Conservation (phyloP, 2,888 invertebrate genomes). For the Lithophane ornitopus region DNA sequence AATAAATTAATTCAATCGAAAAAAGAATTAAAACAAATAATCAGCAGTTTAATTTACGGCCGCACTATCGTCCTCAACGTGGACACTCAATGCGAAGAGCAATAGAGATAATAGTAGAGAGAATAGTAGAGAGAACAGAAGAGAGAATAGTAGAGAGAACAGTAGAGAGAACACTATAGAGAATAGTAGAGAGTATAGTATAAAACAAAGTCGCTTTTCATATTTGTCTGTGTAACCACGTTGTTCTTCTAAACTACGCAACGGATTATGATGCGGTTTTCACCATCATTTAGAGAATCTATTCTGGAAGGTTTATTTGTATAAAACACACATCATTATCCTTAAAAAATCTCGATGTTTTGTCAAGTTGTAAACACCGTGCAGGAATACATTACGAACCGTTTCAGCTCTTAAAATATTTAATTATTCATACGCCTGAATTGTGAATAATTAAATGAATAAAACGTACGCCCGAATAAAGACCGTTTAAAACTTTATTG, state of each 20-base stretch:
- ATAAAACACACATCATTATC: too few relatives aligned
- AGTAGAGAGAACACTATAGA: too few relatives aligned
- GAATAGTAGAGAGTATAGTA: too few relatives aligned
- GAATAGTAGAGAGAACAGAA: too few relatives aligned
- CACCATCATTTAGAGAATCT: neutral
- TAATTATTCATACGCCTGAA: slow-evolving; percentile 30
- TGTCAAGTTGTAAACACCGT: neutral
- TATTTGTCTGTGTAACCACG: too few relatives aligned
- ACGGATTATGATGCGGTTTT: neutral
- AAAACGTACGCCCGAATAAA: slow-evolving; percentile 22
- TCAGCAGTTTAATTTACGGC: neutral
- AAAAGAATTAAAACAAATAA: neutral
- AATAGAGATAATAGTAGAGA: too few relatives aligned
- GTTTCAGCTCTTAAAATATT: slow-evolving; percentile 33
- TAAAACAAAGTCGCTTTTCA: too few relatives aligned
- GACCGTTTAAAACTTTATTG: slow-evolving; percentile 44
- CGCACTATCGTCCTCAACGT: neutral
- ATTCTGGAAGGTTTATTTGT: too few relatives aligned
- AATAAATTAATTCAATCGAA: neutral
- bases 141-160: too few relatives aligned
- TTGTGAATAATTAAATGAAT: slow-evolving; percentile 40
- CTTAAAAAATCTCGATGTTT: neutral
- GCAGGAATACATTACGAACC: slow-evolving; percentile 20
- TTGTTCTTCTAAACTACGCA: neutral
- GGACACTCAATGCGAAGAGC: too few relatives aligned